phyloP scores from a whole-genome alignment of 1,140 invertebrate genomes.

The Galendromus occidentalis region DNA sequence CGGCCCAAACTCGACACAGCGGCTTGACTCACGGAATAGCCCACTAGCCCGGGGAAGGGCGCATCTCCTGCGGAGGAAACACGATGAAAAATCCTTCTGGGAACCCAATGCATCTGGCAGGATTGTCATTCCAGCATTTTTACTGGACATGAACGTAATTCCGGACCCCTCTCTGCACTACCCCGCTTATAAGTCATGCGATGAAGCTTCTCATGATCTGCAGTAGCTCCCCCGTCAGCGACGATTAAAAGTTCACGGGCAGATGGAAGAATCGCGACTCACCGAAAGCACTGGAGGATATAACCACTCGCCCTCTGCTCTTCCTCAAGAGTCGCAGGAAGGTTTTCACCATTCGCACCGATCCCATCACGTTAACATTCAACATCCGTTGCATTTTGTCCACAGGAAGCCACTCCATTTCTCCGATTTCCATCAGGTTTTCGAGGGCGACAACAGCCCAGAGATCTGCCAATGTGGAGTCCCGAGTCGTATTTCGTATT shows the following conservation, averaged over 20 bases:
- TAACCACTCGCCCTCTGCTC: slow-evolving; percentile 37
- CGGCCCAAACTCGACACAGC: slow-evolving; percentile 33
- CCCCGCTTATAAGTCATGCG: too few species aligned
- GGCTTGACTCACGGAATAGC: slow-evolving; percentile 35
- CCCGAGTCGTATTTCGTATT: neutral
- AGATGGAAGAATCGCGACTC: slow-evolving; percentile 14
- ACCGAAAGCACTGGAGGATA: slow-evolving; percentile 34
- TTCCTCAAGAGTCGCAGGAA: slow-evolving; percentile 55
- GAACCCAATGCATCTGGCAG: too few species aligned
- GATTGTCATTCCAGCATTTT: too few species aligned
- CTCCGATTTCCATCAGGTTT: slow-evolving; percentile 34
- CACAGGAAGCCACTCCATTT: slow-evolving; percentile 32
- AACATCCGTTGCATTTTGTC: slow-evolving; percentile 22
- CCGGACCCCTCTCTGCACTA: too few species aligned
- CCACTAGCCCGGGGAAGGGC: slow-evolving; percentile 31
- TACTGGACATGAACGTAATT: too few species aligned
- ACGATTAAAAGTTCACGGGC: too few species aligned
- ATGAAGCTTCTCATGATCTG: too few species aligned
- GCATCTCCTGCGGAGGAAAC: slow-evolving; percentile 14
- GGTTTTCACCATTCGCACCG: slow-evolving; percentile 33
- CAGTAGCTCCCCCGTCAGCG: too few species aligned
- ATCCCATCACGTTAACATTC: slow-evolving; percentile 46
- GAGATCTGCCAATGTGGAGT: slow-evolving; percentile 37
- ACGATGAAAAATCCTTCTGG: too few species aligned
- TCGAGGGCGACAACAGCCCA: slow-evolving; percentile 78